Base-by-base conservation (phyloP, 2,888 invertebrate genomes). In the Chaetogeoica ovagalla region DNA sequence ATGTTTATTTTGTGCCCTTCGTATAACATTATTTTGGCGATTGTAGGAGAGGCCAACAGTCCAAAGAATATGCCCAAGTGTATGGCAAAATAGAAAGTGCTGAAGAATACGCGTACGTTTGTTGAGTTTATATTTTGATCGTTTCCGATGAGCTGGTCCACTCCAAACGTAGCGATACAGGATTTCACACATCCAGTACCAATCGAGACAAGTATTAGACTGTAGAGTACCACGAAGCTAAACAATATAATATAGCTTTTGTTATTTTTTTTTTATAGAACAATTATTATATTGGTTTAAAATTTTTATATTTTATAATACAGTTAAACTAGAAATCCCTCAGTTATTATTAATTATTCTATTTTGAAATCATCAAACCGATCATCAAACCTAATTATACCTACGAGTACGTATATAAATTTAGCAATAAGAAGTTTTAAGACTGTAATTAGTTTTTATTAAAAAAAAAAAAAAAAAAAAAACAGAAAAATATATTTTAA, bases 151-250 rank as follows among this genome's bases (percentile, higher is more conserved):
- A 79, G 63, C 39, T 79, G 95, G 85, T 95, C 95, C 8, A 93
- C 94, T 4, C 94, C 95, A 85, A 95, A 95, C 0, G 94, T 93
- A 9, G 93, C 91, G 1, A 95, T 93, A 85, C 94, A 95, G 0
- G 95, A 94, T 84, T 95, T 95, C 83, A 95, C 93, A 0, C 94
- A 94, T 15, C 94, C 94, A 60, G 63, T 15, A 13, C 77, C 77
- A 19, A 79, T 70, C 11, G 77, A 62, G 39, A 79, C 8, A 13
- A 79, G 37, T 23, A 79, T 39, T 5, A 79, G 52, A 70, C 70
- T 23, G 55, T 70, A 55, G 4, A 76, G 21, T 8, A 60, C 15
- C 48, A 69, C 60, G 21, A 69, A 60, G 19, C 75, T 75, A 43
- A 13, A 75, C 1, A 21, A 65, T 9, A 55, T n/a, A n/a, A n/a